Base-by-base conservation (phyloP, 2,888 invertebrate species). In the Ichneumon xanthorius region DNA sequence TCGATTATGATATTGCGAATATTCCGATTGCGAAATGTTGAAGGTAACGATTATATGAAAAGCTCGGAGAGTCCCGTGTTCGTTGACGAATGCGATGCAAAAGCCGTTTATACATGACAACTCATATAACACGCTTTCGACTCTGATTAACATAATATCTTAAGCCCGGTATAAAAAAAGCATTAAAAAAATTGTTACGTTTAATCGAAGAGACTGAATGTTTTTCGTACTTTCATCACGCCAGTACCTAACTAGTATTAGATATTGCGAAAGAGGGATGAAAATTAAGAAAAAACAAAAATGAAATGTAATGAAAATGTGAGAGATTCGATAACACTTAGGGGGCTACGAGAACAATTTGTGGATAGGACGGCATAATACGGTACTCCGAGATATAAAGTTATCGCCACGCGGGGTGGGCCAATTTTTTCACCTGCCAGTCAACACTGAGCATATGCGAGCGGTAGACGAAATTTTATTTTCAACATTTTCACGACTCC, bases 191-290 rank as follows among this genome's bases (percentile, higher is more conserved):
- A 80, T 86, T 82, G 77, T 85, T 87, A 83, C 87, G 87, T 88
- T 90, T 88, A 87, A 88, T 87, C 84, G 82, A 88, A 87, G 88
- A 88, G 90, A 89, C 89, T 88, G 89, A 89, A 88, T 86, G 90
- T 89, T 90, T 89, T 84, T 90, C 87, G 88, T 88, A 87, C 83
- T 84, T 85, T 87, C 85, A 85, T 86, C 82, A 87, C 86, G 88
- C 81, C 86, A 86, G 81, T 87, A 88, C 86, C 77, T 89, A 81
- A 88, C 72, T 89, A 87, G 88, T 81, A 80, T 87, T 81, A 83
- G 79, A 40, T 82, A 86, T 84, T 76, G 80, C 22, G 80, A 63
- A 30, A 40, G 75, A 71, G 63, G 63, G 70, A 61, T 63, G 83
- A 61, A 80, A 70, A 83, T 78, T 40, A 58, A 71, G 68, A 40